Conservation (phyloP, 2,113 vertebrate species). For the Cyprinodon brontotheroides region DNA sequence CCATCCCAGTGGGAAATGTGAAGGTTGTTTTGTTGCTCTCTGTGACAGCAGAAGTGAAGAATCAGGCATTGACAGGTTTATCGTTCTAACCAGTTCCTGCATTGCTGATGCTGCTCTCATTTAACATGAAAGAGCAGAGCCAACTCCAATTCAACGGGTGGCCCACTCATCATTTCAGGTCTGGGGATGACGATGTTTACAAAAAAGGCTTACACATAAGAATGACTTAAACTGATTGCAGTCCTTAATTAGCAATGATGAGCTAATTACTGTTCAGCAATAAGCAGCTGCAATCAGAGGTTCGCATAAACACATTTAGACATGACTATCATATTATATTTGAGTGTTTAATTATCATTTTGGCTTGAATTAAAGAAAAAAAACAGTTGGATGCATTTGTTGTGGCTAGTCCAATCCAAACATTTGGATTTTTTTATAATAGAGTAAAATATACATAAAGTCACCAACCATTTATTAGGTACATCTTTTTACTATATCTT, state of each 20-base stretch:
- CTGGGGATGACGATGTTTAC: background rate
- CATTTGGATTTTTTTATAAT: background rate
- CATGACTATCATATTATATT: background rate
- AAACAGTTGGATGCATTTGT: background rate
- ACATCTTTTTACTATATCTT: no score
- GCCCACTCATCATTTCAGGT: background rate
- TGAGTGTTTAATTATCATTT: background rate
- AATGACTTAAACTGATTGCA: background rate
- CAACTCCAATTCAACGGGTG: background rate
- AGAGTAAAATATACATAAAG: no score
- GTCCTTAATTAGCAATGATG: background rate
- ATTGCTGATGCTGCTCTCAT: slow-evolving; percentile 9
- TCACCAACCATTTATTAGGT: no score
- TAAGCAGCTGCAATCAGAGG: background rate
- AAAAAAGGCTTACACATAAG: background rate
- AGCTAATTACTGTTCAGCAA: background rate
- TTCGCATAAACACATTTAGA: background rate
- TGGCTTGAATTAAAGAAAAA: background rate
- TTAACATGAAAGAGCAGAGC: background rate
- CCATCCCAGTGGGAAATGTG: background rate
- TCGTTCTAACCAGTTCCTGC: background rate
- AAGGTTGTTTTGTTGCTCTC: background rate
- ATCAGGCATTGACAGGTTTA: background rate
- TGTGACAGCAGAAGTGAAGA: background rate
- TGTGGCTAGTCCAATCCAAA: background rate